Evolutionary conservation across 2,113 vertebrate species (phyloP).

Genomic region (Delphinus delphis): DNA sequence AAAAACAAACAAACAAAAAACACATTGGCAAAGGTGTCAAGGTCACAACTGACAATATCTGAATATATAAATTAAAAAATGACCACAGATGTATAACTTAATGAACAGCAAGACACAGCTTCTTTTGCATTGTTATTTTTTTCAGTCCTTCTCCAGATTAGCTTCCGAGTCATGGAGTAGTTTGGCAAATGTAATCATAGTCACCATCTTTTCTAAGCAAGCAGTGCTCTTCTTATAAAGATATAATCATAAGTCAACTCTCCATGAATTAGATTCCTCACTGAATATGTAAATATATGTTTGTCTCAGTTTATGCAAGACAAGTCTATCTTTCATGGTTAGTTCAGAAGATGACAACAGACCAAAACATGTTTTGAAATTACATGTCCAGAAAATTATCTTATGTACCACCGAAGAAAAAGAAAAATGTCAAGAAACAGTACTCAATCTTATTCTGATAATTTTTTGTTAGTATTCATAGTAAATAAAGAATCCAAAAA

Average conservation of each 20-base stretch:
- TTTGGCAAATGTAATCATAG: conserved; percentile 12
- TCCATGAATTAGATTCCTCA: neutral
- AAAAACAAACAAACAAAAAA: neutral
- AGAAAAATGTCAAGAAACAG: neutral
- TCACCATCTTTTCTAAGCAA: conserved; percentile 25
- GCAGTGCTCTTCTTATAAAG: neutral
- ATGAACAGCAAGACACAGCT: neutral
- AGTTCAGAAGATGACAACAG: neutral
- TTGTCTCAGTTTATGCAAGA: neutral
- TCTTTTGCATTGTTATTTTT: neutral
- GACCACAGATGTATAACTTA: neutral
- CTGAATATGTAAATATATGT: conserved; percentile 9
- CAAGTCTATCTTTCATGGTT: neutral
- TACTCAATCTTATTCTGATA: neutral
- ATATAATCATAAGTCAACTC: conserved; percentile 18
- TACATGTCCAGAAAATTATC: neutral
- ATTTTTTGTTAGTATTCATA: neutral
- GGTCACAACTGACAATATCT: neutral
- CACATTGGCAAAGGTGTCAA: neutral
- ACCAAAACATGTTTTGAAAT: neutral
- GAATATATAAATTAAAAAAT: neutral
- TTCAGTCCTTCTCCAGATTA: neutral
- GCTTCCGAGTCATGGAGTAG: conserved; percentile 33
- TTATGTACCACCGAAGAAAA: neutral
- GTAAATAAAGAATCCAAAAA: neutral